Evolutionary conservation across 2,888 invertebrate genomes (phyloP), one percentile per base, ranked within the genome.

Genomic region (Cataglyphis albicans): DNA sequence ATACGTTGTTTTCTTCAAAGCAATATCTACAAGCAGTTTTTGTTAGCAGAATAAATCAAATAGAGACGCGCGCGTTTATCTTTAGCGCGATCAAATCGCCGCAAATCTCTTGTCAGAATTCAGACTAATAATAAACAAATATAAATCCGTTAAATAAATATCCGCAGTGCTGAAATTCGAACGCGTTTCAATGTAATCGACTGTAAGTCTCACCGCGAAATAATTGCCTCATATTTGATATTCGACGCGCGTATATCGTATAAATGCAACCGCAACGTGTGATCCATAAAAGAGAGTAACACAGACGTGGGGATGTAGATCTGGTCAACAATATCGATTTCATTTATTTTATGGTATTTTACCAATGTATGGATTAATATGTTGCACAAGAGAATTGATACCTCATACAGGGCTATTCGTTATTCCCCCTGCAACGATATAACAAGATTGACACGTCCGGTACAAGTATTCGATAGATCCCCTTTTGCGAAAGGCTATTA

Each of bases 311-410:
- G 21, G 41, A 38, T 12, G n/a, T 3, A 7, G 21, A 35, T 44
- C 12, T 6, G 9, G 41, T 5, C 38, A 76, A 76, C 29, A 7
- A 70, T 78, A 78, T 70, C 32, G 70, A 78, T 78, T 70, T 44
- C 59, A 78, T 70, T 78, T 78, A 59, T 78, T 78, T 78, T 70
- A 70, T 44, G 57, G n/a, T 29, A n/a, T 70, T 48, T 29, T 35
- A 35, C 25, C 35, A 52, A 55, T 48, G 48, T n/a, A 48, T 4
- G 25, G 38, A 75, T 52, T 65, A 44, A 70, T 59, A 44, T 10
- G 21, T 63, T 9, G 73, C 59, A 15, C 44, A 32, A 10, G 64
- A 48, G 38, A 38, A 55, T 55, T 25, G 72, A 9, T 57, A 72
- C 59, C 15, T 76, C 67, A 67, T 38, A n/a, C 38, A 15, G 32